phyloP scores from a whole-genome alignment of 2,113 vertebrate species.

The Climacteris rufus region DNA sequence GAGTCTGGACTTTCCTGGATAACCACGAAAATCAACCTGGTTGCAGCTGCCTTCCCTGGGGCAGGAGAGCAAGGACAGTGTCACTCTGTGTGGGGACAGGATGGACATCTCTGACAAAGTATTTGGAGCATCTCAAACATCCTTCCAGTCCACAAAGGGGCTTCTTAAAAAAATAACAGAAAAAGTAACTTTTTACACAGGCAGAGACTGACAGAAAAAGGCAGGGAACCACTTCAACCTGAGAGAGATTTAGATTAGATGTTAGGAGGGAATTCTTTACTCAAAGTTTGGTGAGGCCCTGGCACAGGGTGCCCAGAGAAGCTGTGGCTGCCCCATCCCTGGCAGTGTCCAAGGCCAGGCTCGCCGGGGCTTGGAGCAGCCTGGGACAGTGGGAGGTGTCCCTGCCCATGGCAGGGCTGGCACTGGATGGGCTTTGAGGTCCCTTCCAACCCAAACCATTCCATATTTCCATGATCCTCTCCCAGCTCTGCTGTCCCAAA shows the following conservation, averaged over 20 bases:
- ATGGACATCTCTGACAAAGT: fast-evolving
- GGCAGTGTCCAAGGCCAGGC: not conserved
- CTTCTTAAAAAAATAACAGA: not conserved
- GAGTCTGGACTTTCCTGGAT: not conserved
- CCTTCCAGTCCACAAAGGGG: not conserved
- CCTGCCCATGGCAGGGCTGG: not conserved
- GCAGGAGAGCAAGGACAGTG: not conserved
- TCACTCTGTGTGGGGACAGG: not conserved
- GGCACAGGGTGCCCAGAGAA: not conserved
- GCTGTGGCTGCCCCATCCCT: not conserved
- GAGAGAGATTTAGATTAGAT: too few species aligned
- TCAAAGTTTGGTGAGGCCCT: not conserved
- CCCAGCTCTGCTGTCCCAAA: not conserved
- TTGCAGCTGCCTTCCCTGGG: not conserved
- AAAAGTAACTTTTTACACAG: not conserved
- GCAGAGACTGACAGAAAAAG: not conserved
- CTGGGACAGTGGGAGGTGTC: not conserved
- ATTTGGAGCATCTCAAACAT: not conserved
- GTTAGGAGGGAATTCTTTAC: not conserved
- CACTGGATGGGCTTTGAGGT: not conserved
- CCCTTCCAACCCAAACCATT: not conserved
- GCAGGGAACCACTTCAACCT: not conserved
- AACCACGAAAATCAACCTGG: not conserved
- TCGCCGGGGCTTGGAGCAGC: fast-evolving
- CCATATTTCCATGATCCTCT: not conserved